Conservation (phyloP, 2,888 invertebrate species). For the Actias luna region DNA sequence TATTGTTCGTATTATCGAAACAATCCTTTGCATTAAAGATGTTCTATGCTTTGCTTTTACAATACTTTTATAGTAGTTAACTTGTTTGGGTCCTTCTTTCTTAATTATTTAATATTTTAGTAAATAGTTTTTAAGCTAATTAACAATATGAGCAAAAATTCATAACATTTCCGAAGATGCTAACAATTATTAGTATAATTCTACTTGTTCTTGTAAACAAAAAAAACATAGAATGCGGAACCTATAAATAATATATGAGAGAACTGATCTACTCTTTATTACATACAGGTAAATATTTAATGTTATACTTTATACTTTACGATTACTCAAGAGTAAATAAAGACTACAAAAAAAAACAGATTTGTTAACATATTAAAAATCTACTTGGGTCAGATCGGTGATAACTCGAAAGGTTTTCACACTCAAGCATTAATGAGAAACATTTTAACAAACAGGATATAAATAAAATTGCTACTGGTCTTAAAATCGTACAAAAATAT, state of each 20-base stretch:
- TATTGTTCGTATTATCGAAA: neutral
- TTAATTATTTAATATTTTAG: no score
- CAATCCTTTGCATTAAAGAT: neutral
- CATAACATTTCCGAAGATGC: no score
- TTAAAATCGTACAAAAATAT: neutral
- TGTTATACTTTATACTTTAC: neutral
- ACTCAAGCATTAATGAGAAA: neutral
- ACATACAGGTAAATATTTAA: neutral
- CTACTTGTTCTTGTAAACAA: neutral
- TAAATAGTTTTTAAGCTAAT: no score
- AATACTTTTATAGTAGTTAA: neutral
- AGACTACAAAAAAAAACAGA: neutral
- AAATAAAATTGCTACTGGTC: neutral
- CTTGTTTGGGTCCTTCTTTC: neutral
- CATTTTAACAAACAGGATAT: conserved; percentile 4
- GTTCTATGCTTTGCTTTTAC: neutral
- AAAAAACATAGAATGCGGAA: neutral
- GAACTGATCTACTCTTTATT: neutral
- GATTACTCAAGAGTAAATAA: neutral
- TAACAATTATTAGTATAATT: no score
- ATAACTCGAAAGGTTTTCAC: neutral
- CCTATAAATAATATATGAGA: neutral
- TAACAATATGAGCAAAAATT: no score
- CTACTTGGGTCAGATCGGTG: neutral
- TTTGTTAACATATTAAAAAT: neutral